A percentile compares a stretch with the other conserved stretches of the same genome.
phyloP scores from a whole-genome alignment of 2,797 vertebrate genomes.

The Phylloscopus collybita region DNA sequence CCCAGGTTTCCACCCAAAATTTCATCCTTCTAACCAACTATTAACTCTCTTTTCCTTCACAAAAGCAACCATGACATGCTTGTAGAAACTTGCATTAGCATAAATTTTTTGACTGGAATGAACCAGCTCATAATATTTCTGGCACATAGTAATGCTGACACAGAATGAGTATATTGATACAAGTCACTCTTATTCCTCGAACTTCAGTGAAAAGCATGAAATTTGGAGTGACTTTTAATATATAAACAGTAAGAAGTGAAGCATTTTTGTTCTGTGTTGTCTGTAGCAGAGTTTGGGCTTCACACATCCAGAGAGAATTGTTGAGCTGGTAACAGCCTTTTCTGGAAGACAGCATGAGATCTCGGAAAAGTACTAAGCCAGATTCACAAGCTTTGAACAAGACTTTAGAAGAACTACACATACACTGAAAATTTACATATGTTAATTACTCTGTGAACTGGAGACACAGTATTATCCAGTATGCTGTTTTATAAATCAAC shows the following conservation, averaged over 20 bases:
- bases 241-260: not conserved
- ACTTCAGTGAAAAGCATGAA: not conserved
- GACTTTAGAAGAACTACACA: not conserved
- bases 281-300: not conserved
- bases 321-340: not conserved
- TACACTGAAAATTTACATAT: not conserved
- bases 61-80: not conserved
- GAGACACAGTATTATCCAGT: not conserved
- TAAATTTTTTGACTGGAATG: not conserved
- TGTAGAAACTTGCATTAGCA: not conserved
- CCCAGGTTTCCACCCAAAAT: not conserved
- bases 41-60: not conserved
- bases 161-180: not conserved
- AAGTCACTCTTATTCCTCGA: not conserved
- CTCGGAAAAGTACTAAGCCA: not conserved
- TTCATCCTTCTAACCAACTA: not conserved
- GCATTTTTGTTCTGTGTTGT: not conserved
- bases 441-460: not conserved
- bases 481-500: not conserved
- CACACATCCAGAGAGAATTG: not conserved
- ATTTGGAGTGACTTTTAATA: not conserved
- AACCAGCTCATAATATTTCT: not conserved
- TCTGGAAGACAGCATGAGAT: not conserved
- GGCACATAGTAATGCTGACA: not conserved
- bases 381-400: not conserved